Evolutionary conservation across 2,888 invertebrate genomes (phyloP).

Genomic region (Nemapogon koenigi): DNA sequence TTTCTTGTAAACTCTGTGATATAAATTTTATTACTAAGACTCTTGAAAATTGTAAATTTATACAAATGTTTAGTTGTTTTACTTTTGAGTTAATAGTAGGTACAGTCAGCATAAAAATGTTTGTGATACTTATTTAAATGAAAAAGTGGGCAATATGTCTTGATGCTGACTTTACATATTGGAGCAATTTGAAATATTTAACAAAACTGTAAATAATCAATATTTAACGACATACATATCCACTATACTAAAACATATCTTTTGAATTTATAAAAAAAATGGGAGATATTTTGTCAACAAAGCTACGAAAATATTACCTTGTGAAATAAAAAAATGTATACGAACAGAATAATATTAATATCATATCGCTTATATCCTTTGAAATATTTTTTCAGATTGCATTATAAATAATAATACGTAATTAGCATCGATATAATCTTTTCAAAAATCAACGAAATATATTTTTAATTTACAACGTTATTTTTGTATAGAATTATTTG

Average conservation of each 20-base stretch:
- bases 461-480: no score
- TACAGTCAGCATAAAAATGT: no score
- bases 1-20: constrained; percentile 63
- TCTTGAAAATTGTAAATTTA: constrained; percentile 42
- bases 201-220: no score
- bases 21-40: constrained; percentile 62
- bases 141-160: not conserved
- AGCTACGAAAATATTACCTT: no score
- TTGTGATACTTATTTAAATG: not conserved
- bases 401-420: no score
- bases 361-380: no score
- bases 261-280: not conserved
- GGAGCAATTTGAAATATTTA: no score
- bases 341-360: not conserved
- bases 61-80: not conserved
- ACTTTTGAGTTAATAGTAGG: not conserved
- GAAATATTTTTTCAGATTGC: no score
- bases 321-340: not conserved
- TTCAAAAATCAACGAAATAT: no score
- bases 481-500: no score
- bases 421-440: no score
- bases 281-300: not conserved
- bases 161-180: no score
- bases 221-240: constrained; percentile 5
- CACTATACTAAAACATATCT: constrained; percentile 5